Evolutionary conservation across 2,888 invertebrate genomes (phyloP).

Genomic region (Dolomedes plantarius): DNA sequence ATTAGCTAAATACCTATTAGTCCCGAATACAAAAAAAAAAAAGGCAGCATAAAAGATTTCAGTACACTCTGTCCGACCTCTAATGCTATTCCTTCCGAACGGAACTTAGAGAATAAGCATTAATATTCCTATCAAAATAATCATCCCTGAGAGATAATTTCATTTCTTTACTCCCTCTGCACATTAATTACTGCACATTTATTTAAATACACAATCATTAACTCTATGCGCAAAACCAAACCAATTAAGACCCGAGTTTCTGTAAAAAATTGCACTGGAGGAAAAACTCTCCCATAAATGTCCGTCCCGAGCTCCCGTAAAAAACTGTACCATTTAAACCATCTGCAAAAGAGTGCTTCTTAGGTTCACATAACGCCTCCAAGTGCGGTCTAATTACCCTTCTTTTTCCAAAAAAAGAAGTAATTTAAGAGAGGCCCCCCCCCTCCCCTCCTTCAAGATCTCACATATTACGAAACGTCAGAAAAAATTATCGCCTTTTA

Average conservation of each 20-base stretch:
- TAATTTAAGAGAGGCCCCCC: background rate
- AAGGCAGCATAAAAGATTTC: too few species aligned
- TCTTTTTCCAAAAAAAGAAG: background rate
- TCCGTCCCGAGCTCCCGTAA: background rate
- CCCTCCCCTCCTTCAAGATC: too few species aligned
- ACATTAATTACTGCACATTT: background rate
- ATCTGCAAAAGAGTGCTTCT: background rate
- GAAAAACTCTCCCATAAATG: background rate
- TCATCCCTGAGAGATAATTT: background rate
- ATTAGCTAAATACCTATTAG: too few species aligned
- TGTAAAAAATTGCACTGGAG: background rate
- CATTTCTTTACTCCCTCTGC: background rate
- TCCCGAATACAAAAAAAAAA: too few species aligned
- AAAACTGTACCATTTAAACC: background rate
- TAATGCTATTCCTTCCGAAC: too few species aligned
- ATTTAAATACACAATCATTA: slow-evolving; percentile 14
- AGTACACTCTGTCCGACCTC: too few species aligned
- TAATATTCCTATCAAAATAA: too few species aligned
- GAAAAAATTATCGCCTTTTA: slow-evolving; percentile 7
- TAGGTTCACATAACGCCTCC: background rate
- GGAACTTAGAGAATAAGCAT: too few species aligned
- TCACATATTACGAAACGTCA: background rate
- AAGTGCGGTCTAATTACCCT: slow-evolving; percentile 3
- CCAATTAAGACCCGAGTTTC: background rate
- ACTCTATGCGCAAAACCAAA: background rate